Base-by-base conservation (phyloP, 1,140 invertebrate genomes). In the Bombus consobrinus region DNA sequence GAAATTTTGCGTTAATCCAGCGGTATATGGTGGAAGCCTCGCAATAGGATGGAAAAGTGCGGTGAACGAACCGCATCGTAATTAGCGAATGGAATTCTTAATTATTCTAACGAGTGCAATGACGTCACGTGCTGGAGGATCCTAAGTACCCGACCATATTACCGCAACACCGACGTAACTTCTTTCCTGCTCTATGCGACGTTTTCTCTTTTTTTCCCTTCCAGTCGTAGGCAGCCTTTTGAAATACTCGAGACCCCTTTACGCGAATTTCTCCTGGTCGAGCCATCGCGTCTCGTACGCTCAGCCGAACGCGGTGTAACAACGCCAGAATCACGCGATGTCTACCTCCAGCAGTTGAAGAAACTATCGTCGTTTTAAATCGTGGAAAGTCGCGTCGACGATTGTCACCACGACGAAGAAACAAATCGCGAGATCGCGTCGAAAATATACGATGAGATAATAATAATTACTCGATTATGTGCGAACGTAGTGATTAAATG, bases 91-190 rank as follows among this genome's bases (percentile, higher is more conserved):
- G 75, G 87, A 79, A 87, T 91, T 93, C 86, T 92, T 91, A 88
- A 92, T 93, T 92, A 92, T 89, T 92, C 89, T 91, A 92, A 92
- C 90, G 86, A 93, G 84, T 73, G 80, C 89, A 90, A 88, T 91
- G 90, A 88, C 86, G 89, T 93, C 91, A 91, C 75, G 81, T 84
- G 75, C 57, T 88, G 77, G 86, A 90, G 87, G 84, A 89, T 86
- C 57, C 75, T 76, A 75, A 78, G 62, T 86, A 83, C 78, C 78
- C 88, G 59, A 53, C 59, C 64, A 77, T 87, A 90, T 84, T 77
- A 89, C 59, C 76, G 81, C 80, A 75, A 41, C 15, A 69, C 66
- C 79, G 68, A 77, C 83, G 59, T 37, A 37, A 71, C 53, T 57
- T 74, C 79, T 62, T 32, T 75, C 64, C 68, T 25, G 32, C 34